A percentile compares a stretch with the other conserved stretches of the same genome.
Conservation (phyloP, 2,888 invertebrate species). For the Lycaena phlaeas region DNA sequence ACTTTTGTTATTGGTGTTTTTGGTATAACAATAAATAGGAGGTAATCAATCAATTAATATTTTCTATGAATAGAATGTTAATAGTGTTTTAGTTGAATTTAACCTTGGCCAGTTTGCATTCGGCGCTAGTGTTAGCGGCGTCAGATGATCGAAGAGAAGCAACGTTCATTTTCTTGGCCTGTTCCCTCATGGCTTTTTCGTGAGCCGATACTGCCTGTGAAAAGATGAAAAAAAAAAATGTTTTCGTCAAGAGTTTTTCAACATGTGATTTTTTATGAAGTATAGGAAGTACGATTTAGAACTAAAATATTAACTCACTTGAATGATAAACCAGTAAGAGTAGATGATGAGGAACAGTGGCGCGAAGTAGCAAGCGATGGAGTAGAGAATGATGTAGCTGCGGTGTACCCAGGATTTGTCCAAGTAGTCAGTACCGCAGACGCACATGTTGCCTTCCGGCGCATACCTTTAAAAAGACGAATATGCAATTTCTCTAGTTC, state of each 20-base stretch:
- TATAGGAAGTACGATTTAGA: no score
- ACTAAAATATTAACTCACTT: conserved; percentile 53
- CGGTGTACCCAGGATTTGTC: conserved; percentile 82
- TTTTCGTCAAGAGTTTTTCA: background rate
- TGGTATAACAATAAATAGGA: no score
- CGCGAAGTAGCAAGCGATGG: conserved; percentile 82
- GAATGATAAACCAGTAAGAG: conserved; percentile 91
- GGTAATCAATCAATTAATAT: no score
- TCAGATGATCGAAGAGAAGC: conserved; percentile 87
- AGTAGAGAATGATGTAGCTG: conserved; percentile 86
- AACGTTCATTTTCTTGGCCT: conserved; percentile 95
- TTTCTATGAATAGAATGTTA: no score
- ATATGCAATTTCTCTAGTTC: conserved; percentile 4
- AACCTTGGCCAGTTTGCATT: conserved; percentile 89
- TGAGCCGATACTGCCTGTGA: conserved; percentile 85
- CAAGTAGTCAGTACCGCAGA: conserved; percentile 92
- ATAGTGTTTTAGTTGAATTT: background rate
- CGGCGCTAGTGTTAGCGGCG: conserved; percentile 84
- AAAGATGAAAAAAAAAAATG: background rate
- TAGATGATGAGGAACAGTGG: conserved; percentile 87
- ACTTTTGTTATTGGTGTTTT: no score
- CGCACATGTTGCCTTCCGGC: conserved; percentile 94
- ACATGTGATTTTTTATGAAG: background rate
- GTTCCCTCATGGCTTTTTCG: conserved; percentile 89
- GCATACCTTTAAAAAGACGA: conserved; percentile 77